Base-by-base conservation (phyloP, 2,797 vertebrate genomes). In the Adrianichthys oophorus region DNA sequence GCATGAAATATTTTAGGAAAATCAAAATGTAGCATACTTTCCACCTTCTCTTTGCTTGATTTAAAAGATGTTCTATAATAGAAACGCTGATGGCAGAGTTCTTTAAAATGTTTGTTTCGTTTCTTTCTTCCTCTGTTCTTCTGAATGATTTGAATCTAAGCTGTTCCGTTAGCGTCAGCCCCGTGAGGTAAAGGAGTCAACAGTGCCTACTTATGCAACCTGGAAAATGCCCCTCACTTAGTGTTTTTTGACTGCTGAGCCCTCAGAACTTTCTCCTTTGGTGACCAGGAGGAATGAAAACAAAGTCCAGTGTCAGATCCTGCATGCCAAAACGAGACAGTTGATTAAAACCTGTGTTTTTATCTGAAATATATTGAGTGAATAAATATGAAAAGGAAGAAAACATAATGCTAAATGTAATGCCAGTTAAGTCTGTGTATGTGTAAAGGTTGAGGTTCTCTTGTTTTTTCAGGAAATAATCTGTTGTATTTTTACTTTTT, bases 201-300 rank as follows among this genome's bases (percentile, higher is more conserved):
- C 0, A n/a, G 41, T 53, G 52, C 17, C 43, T 29, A 52, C n/a
- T 76, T 62, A 72, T 50, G 54, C 42, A 72, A 79, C 55, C 24
- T 52, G 58, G 26, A 13, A 59, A 55, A 72, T 26, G 17, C 41
- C 55, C 65, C 60, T 44, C 47, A 13, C 63, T 56, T 16, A 7
- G 59, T 7, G 43, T 62, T 7, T 40, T 49, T 49, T 62, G 42
- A 32, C 55, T 53, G 64, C 15, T 18, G 18, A 21, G 18, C 32
- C 52, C 24, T 37, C 49, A 13, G 23, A 41, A 0, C 19, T 49
- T 73, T 72, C 60, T 79, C 59, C 67, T 73, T 64, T 37, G 14
- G 1, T 65, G 24, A 63, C 0, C 49, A 18, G 37, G 5, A 52
- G 63, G 65, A 73, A 76, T 65, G 72, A 56, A 73, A 85, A 74